Percentiles rank a stretch among this genome's conserved stretches.
Evolutionary conservation across 2,113 vertebrate genomes (phyloP).

Genomic region (Chrysemys picta): DNA sequence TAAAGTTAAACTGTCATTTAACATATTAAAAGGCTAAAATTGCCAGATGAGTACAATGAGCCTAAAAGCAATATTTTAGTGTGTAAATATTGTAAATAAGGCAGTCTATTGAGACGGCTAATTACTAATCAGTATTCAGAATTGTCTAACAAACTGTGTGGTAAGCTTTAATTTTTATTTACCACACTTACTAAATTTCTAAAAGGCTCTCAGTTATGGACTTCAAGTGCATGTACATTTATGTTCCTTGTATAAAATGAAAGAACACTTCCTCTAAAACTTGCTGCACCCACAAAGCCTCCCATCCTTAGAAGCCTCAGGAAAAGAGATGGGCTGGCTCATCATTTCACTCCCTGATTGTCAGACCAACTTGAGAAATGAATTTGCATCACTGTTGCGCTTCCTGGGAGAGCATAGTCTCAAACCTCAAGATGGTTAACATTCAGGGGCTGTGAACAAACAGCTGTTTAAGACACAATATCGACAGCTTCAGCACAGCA

Average conservation of each 20-base stretch:
- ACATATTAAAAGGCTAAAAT: neutral
- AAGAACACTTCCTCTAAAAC: neutral
- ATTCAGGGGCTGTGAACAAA: neutral
- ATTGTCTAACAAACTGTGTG: neutral
- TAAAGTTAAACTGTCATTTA: constrained; percentile 32
- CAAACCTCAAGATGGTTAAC: neutral
- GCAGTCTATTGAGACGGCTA: neutral
- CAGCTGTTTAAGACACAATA: neutral
- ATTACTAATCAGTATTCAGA: neutral
- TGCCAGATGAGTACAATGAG: neutral
- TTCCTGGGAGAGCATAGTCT: neutral
- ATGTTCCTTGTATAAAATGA: neutral
- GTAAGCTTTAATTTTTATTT: neutral
- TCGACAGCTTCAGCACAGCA: neutral
- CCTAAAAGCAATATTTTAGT: neutral
- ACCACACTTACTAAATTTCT: neutral
- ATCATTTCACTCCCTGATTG: neutral
- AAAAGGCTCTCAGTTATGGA: neutral
- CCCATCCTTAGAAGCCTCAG: neutral
- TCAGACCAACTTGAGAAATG: neutral
- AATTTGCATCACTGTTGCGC: neutral
- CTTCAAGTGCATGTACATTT: neutral
- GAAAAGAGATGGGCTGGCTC: neutral
- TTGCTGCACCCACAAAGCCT: neutral
- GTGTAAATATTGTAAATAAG: neutral